Conservation (phyloP, 2,888 invertebrate genomes). For the Melolontha melolontha region DNA sequence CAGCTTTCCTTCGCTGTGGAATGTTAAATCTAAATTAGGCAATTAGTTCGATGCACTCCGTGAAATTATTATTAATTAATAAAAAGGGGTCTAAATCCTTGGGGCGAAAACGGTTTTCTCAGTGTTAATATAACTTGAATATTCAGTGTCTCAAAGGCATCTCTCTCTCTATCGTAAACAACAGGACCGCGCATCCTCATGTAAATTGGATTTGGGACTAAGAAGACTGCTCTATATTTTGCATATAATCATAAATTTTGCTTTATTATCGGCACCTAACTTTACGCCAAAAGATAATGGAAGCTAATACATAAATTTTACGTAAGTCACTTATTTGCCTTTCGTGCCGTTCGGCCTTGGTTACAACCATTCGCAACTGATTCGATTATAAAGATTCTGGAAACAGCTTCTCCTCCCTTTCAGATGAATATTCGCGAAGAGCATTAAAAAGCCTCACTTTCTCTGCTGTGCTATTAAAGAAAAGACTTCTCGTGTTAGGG, state of each 20-base stretch:
- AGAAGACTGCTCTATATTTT: conserved; percentile 49
- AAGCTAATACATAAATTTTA: conserved; percentile 49
- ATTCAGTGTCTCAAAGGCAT: conserved; percentile 39
- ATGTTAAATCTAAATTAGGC: conserved; percentile 23
- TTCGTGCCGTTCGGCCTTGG: conserved; percentile 16
- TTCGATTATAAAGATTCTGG: conserved; percentile 18
- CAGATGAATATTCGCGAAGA: too few relatives aligned
- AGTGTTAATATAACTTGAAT: conserved; percentile 41
- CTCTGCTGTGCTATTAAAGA: too few relatives aligned
- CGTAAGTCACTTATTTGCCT: conserved; percentile 47
- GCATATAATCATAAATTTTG: conserved; percentile 51
- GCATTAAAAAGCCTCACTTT: too few relatives aligned
- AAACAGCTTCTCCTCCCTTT: too few relatives aligned
- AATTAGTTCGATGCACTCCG: conserved; percentile 9
- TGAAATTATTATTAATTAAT: conserved; percentile 30
- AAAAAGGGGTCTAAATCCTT: conserved; percentile 14
- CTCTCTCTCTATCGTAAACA: conserved; percentile 45
- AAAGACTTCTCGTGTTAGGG: too few relatives aligned
- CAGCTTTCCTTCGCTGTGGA: conserved; percentile 10
- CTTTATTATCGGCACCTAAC: conserved; percentile 48
- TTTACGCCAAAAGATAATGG: conserved; percentile 47
- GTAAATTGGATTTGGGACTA: conserved; percentile 50
- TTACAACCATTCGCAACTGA: conserved; percentile 1
- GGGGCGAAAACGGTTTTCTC: conserved; percentile 28
- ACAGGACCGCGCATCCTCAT: conserved; percentile 48